Evolutionary conservation across 1,140 invertebrate genomes (phyloP).

Genomic region (Nasonia vitripennis): DNA sequence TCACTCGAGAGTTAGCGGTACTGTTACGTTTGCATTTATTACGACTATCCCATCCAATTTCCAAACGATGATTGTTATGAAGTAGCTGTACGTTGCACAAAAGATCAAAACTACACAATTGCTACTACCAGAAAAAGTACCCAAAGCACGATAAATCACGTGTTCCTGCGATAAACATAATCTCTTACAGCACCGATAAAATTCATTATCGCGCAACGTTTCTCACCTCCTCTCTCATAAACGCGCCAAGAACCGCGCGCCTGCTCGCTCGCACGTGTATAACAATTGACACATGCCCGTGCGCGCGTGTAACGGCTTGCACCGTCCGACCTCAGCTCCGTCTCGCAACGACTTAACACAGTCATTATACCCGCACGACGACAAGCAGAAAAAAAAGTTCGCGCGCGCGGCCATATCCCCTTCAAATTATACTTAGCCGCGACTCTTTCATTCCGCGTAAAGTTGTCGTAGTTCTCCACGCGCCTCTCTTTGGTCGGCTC

Average conservation of each 20-base stretch:
- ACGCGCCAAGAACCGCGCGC: neutral
- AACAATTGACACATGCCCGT: neutral
- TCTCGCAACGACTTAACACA: constrained; percentile 15
- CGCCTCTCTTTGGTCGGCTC: neutral
- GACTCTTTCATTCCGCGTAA: constrained; percentile 7
- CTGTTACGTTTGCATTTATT: no score
- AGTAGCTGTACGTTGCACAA: no score
- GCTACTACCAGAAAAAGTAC: neutral
- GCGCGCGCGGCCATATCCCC: neutral
- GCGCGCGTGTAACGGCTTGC: neutral
- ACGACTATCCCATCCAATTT: neutral
- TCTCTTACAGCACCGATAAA: neutral
- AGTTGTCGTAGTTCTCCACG: neutral
- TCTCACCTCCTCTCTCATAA: neutral
- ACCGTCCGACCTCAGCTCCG: neutral
- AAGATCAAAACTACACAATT: neutral
- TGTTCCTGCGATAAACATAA: neutral
- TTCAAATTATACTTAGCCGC: constrained; percentile 22
- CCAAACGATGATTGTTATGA: no score
- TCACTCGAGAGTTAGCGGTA: neutral
- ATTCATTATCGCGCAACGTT: neutral
- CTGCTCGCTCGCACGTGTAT: neutral
- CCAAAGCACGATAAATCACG: neutral
- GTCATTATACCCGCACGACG: neutral
- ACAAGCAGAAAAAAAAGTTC: neutral